Evolutionary conservation across 2,113 vertebrate species (phyloP), one percentile per base, ranked within the genome.

Genomic region (Cyanocitta stelleri): DNA sequence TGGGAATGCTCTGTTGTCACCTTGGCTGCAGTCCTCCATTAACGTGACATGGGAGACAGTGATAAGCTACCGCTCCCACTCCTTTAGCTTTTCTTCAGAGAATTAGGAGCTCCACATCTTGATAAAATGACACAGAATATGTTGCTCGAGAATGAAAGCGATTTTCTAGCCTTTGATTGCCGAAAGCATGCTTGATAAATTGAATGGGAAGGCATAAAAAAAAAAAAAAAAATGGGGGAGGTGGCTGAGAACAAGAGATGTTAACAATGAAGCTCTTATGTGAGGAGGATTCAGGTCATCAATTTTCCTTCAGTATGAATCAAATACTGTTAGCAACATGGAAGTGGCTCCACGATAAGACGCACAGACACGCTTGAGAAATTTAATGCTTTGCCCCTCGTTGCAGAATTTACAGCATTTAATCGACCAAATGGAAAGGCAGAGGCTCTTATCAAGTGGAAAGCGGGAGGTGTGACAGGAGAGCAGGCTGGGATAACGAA

Each of bases 351-450:
- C 87, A 71, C 11, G 67, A 88, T 88, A 94, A 92, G 90, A 87
- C 59, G 39, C 56, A 56, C 29, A 52, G 84, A 55, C 35, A n/a
- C 5, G 20, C 87, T 68, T 14, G 43, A 94, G 84, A 95, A 93
- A 94, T 88, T 85, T 79, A 96, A 89, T 74, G 48, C 92, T 94
- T 69, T 69, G 71, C 80, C 87, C 89, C 77, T 93, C 88, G 7
- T 69, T 44, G 9, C 93, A 92, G 97, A 97, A 98, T 96, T 97
- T 98, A 96, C 94, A 94, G 92, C 73, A 92, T 76, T 96, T 98
- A 98, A 98, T 95, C 80, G 95, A 94, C 75, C 84, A 93, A 97
- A 98, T 95, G 95, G 90, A 87, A 98, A 98, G 94, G 78, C 94
- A 89, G 96, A 96, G 93, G 86, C 91, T 97, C 75, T 96, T 96